phyloP scores from a whole-genome alignment of 2,888 invertebrate genomes.

The Monoplex corrugatus region DNA sequence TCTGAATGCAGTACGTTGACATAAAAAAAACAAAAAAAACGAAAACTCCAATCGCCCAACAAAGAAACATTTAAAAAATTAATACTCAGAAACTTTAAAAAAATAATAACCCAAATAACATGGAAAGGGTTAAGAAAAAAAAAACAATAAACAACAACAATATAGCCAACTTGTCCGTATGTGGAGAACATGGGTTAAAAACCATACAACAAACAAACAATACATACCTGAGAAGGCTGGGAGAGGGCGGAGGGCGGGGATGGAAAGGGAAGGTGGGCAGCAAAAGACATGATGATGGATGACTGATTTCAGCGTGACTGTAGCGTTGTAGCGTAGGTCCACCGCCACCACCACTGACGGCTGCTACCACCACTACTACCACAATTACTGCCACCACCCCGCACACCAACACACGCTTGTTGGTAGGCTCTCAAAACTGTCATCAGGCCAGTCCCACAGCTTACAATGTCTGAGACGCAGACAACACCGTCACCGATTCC shows the following conservation, averaged over 20 bases:
- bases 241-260: not conserved
- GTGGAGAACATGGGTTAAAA: not conserved
- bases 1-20: too few relatives aligned
- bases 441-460: too few relatives aligned
- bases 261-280: slow-evolving; percentile 21
- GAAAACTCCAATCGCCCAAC: too few relatives aligned
- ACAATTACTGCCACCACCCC: not conserved
- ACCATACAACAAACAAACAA: not conserved
- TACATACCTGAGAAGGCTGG: slow-evolving; percentile 34
- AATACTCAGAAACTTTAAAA: not conserved
- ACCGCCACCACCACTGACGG: too few relatives aligned
- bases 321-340: too few relatives aligned
- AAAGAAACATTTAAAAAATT: too few relatives aligned
- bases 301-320: not conserved
- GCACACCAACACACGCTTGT: too few relatives aligned
- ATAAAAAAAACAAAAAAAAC: too few relatives aligned
- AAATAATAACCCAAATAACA: not conserved
- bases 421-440: too few relatives aligned
- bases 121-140: not conserved
- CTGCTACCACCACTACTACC: not conserved
- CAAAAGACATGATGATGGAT: slow-evolving; percentile 39
- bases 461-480: too few relatives aligned
- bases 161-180: not conserved
- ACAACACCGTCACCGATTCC: too few relatives aligned
- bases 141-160: not conserved